Percentiles rank a stretch among this genome's conserved stretches.
These are phyloP conservation scores for Lagopus leucura DNA, from an alignment of 2,113 vertebrate species.

Conservation along the genomic window DNA sequence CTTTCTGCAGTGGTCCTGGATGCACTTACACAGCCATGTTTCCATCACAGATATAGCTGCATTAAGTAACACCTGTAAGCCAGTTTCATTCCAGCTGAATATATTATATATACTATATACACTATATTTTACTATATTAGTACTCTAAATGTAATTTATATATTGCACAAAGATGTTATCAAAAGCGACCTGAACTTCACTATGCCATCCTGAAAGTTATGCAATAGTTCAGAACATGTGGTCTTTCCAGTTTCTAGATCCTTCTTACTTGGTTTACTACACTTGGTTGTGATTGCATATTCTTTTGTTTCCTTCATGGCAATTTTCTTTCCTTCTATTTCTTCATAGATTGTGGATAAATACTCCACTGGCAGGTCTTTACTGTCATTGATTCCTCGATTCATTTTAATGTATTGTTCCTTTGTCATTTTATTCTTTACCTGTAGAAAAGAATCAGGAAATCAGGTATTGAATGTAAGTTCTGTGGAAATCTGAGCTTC, in stretches of 20 bases:
- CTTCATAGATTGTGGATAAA: conserved; percentile 93
- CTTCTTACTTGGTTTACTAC: conserved; percentile 92
- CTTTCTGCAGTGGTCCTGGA: not conserved
- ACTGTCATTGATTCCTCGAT: conserved; percentile 96
- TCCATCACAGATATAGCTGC: not conserved
- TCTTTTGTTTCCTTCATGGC: conserved; percentile 97
- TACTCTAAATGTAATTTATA: not conserved
- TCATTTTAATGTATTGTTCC: conserved; percentile 99
- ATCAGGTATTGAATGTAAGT: not conserved
- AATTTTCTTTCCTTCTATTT: conserved; percentile 98
- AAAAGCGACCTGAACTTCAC: not conserved
- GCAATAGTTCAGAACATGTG: not conserved
- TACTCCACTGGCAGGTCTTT: conserved; percentile 97
- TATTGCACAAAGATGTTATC: not conserved
- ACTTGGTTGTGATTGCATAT: conserved; percentile 90
- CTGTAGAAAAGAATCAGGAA: conserved; percentile 67
- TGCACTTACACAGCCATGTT: not conserved
- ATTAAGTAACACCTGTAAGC: not conserved
- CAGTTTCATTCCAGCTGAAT: not conserved
- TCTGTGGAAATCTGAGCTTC: not conserved
- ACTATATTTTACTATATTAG: not conserved
- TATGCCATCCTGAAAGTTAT: not conserved
- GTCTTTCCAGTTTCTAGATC: not conserved
- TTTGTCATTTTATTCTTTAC: conserved; percentile 99
- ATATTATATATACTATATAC: too few relatives aligned